Percentiles rank a stretch among this genome's conserved stretches.
Conservation (phyloP, 2,113 vertebrate genomes). For the Tringa solitaria region DNA sequence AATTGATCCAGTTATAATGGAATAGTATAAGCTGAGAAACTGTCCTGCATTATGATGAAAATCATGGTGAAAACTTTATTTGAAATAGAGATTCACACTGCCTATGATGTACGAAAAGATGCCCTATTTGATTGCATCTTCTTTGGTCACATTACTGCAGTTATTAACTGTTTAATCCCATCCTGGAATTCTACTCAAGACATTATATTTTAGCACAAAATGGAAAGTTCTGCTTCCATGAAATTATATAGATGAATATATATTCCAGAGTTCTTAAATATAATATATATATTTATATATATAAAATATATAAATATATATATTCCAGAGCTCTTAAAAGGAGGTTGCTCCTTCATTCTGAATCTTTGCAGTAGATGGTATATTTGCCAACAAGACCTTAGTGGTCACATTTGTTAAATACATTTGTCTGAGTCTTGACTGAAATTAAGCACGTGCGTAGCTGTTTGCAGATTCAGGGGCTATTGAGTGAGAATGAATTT, state of each 20-base stretch:
- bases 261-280: not conserved
- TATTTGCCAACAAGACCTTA: not conserved
- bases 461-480: not conserved
- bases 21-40: not conserved
- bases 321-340: not conserved
- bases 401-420: slow-evolving; percentile 20
- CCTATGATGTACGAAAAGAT: not conserved
- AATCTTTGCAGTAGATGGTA: not conserved
- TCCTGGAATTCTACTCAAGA: slow-evolving; percentile 3
- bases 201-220: not conserved
- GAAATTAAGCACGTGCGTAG: not conserved
- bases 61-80: not conserved
- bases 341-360: not conserved
- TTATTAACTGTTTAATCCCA: not conserved
- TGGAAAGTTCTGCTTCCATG: slow-evolving; percentile 8
- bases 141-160: not conserved
- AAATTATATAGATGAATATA: not conserved
- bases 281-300: no score
- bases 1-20: not conserved
- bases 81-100: not conserved
- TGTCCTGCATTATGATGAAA: not conserved
- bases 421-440: slow-evolving; percentile 29
- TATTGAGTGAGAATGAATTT: not conserved
- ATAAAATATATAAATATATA: not conserved
- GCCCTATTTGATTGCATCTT: not conserved